These are phyloP conservation scores for Exephanes ischioxanthus DNA, from an alignment of 2,888 invertebrate species.

Conservation along the genomic window DNA sequence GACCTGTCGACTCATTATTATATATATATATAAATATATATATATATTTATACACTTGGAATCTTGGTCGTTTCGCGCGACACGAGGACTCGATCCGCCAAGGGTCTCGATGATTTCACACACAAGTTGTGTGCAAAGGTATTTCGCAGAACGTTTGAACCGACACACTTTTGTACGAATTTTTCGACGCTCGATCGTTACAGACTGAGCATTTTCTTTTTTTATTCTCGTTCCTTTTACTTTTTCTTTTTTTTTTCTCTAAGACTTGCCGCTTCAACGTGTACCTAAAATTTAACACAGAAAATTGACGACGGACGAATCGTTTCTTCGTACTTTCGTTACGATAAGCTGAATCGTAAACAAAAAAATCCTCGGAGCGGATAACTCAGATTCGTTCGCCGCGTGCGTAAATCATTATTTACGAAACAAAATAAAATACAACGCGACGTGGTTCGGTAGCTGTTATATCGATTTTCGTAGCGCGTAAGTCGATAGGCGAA, in stretches of 20 bases:
- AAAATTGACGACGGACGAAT: slow-evolving; percentile 39
- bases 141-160: slow-evolving; percentile 48
- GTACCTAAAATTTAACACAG: slow-evolving; percentile 44
- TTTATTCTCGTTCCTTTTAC: slow-evolving; percentile 20
- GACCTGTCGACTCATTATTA: slow-evolving; percentile 2
- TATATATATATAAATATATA: neutral
- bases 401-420: slow-evolving; percentile 35
- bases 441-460: too few species aligned
- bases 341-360: slow-evolving; percentile 1
- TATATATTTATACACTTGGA: neutral
- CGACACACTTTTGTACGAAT: slow-evolving; percentile 61
- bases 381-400: slow-evolving; percentile 11
- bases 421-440: neutral
- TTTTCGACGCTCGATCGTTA: slow-evolving; percentile 55
- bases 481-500: slow-evolving; percentile 21
- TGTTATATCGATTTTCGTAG: slow-evolving; percentile 18
- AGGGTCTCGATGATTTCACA: neutral
- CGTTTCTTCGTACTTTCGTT: slow-evolving; percentile 40
- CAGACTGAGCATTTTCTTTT: slow-evolving; percentile 65
- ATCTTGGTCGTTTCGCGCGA: slow-evolving; percentile 33
- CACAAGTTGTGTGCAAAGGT: slow-evolving; percentile 43
- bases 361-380: slow-evolving; percentile 11
- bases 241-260: neutral
- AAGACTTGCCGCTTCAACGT: slow-evolving; percentile 45
- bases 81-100: slow-evolving; percentile 49